Evolutionary conservation across 2,888 invertebrate species (phyloP).

Genomic region (Beris morrisii): DNA sequence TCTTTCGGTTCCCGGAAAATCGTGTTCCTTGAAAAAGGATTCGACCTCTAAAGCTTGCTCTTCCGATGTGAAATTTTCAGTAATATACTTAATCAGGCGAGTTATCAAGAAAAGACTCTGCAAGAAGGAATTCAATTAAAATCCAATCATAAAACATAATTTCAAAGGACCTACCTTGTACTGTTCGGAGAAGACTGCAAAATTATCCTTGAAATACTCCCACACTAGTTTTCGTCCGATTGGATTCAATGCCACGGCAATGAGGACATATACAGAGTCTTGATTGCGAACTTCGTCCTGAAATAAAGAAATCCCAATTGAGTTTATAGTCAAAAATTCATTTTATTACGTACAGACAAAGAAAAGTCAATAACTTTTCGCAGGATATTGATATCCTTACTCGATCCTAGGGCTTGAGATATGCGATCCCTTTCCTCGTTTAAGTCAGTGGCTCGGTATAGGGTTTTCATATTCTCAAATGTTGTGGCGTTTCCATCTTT

Average conservation of each 20-base stretch:
- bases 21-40: slow-evolving; percentile 74
- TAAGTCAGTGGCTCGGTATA: slow-evolving; percentile 82
- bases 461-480: slow-evolving; percentile 74
- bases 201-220: slow-evolving; percentile 87
- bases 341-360: slow-evolving; percentile 61
- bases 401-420: slow-evolving; percentile 78
- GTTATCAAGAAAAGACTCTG: slow-evolving; percentile 80
- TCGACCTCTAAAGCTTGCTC: slow-evolving; percentile 80
- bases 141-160: not conserved
- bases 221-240: slow-evolving; percentile 85
- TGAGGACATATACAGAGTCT: slow-evolving; percentile 87
- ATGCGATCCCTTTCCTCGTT: slow-evolving; percentile 94
- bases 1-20: slow-evolving; percentile 80
- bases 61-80: slow-evolving; percentile 87
- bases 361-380: slow-evolving; percentile 78
- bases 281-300: slow-evolving; percentile 84
- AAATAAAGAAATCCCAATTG: slow-evolving; percentile 27
- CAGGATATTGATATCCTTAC: slow-evolving; percentile 70
- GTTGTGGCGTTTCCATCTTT: slow-evolving; percentile 68
- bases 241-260: slow-evolving; percentile 78
- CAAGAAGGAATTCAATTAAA: slow-evolving; percentile 54
- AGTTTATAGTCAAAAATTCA: not conserved
- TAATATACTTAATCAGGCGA: slow-evolving; percentile 80
- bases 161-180: slow-evolving; percentile 64
- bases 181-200: slow-evolving; percentile 71